phyloP scores from a whole-genome alignment of 2,888 invertebrate species.

The Leptopilina drosophilae region DNA sequence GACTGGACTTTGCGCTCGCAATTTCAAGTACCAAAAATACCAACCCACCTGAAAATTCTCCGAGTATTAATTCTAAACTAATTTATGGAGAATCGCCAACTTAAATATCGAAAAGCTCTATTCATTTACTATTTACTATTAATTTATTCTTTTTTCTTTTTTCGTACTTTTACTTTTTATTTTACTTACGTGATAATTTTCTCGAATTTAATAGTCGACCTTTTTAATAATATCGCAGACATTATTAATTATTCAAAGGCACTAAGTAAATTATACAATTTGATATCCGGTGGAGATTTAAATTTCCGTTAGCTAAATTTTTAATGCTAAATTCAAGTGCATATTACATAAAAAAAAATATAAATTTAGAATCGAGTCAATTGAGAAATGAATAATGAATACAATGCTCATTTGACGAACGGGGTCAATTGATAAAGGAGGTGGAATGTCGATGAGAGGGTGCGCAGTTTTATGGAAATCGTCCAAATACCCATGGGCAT shows the following conservation, averaged over 20 bases:
- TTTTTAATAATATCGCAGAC: too few species aligned
- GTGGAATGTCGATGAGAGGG: conserved; percentile 38
- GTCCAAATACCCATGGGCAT: conserved; percentile 47
- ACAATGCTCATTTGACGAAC: background rate
- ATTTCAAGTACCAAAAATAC: background rate
- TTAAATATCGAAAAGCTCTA: too few species aligned
- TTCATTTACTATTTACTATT: too few species aligned
- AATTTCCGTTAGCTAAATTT: too few species aligned
- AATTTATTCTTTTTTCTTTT: too few species aligned
- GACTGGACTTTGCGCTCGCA: conserved; percentile 7
- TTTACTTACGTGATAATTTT: too few species aligned
- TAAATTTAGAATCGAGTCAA: background rate
- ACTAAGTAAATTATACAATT: too few species aligned
- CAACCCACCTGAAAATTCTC: background rate
- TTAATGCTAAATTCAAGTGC: too few species aligned
- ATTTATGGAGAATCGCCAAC: background rate
- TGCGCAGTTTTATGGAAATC: conserved; percentile 50
- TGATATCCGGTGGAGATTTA: too few species aligned
- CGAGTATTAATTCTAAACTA: background rate
- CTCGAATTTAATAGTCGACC: too few species aligned
- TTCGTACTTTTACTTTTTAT: too few species aligned
- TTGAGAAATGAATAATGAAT: background rate
- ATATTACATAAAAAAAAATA: background rate
- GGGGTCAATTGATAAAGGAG: background rate
- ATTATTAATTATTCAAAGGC: too few species aligned